Base-by-base conservation (phyloP, 2,888 invertebrate genomes). In the Idaea straminata region DNA sequence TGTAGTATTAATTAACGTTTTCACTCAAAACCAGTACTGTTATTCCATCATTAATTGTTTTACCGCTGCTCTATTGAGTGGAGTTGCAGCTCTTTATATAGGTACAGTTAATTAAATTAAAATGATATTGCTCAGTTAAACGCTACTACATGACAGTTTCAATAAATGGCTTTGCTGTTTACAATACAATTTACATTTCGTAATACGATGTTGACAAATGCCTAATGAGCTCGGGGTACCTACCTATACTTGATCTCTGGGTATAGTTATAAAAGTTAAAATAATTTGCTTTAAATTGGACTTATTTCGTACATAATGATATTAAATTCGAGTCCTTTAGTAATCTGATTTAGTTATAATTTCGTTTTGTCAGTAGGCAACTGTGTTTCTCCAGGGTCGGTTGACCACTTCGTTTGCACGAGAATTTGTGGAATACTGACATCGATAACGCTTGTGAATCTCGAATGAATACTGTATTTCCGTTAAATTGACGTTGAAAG, bases 1-100 rank as follows among this genome's bases (percentile, higher is more conserved):
- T 74, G 70, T 78, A 81, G 81, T 78, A 72, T 77, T 72, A 72
- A 74, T 67, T 67, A 72, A 64, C 65, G 62, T 70, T 66, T 69
- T 70, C 67, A 66, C 69, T 61, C 71, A 72, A 75, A 72, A 68
- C 47, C 47, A 47, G 47, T 47, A 47, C 5, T 47, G 47, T 47
- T 47, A 47, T 47, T 47, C 47, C 16, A 57, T 61, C 16, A 61
- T 15, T 25, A 0, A 7, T 60, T 62, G 58, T 47, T 59, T 57
- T 57, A 35, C 62, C 35, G 59, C 57, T 35, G 15, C 35, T 64
- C 57, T 60, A 61, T 57, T 35, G 60, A 57, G 58, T 59, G 35
- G 7, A 13, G 7, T 10, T 13, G 47, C 47, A 47, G 47, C 47
- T 47, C 47, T 47, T 60, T 59, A 62, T 65, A 62, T 65, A 25